These are phyloP conservation scores for Corydoras maculifer DNA, from an alignment of 2,113 vertebrate genomes.

Conservation along the genomic window DNA sequence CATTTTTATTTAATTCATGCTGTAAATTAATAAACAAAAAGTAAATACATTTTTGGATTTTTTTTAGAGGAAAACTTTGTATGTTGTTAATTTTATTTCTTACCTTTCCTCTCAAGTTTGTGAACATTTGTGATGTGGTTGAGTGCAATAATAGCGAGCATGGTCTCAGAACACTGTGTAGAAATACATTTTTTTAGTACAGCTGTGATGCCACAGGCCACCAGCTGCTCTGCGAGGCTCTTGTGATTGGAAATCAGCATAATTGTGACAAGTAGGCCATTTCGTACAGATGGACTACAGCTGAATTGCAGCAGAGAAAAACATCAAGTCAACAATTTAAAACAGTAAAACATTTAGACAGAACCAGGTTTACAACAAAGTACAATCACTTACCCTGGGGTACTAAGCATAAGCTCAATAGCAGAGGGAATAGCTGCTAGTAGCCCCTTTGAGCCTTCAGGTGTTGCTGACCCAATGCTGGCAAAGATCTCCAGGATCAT, in stretches of 20 bases:
- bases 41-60: no score
- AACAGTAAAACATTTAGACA: neutral
- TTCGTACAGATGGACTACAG: slow-evolving; percentile 71
- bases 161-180: slow-evolving; percentile 58
- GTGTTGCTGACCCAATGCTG: slow-evolving; percentile 87
- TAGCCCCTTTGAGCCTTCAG: slow-evolving; percentile 68
- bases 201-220: slow-evolving; percentile 59
- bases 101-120: slow-evolving; percentile 65
- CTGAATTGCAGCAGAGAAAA: slow-evolving; percentile 52
- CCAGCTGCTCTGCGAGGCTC: slow-evolving; percentile 81
- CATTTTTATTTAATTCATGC: no score
- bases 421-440: slow-evolving; percentile 76
- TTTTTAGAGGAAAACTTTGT: no score
- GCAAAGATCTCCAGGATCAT: slow-evolving; percentile 92
- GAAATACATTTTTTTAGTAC: slow-evolving; percentile 69
- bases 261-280: slow-evolving; percentile 80
- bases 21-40: no score
- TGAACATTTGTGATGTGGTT: slow-evolving; percentile 77
- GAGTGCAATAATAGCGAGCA: slow-evolving; percentile 72
- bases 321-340: neutral
- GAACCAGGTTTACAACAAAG: neutral
- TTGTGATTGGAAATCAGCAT: slow-evolving; percentile 76
- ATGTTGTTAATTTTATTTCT: neutral
- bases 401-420: slow-evolving; percentile 74
- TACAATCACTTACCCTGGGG: slow-evolving; percentile 66